These are phyloP conservation scores for Diceros bicornis DNA, from an alignment of 2,797 vertebrate species.

Conservation along the genomic window DNA sequence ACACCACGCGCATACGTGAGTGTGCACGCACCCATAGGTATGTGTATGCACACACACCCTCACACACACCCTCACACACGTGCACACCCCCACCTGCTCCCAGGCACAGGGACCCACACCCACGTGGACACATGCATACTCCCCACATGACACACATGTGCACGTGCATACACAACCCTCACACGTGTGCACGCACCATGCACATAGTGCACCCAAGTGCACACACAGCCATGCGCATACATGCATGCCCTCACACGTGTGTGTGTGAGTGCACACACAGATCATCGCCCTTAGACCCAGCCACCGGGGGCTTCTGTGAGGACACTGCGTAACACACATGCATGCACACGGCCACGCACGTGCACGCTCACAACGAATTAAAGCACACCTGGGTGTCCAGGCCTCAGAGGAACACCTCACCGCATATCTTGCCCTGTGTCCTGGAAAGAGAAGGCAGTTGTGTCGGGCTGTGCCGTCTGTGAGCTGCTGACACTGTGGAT, in stretches of 20 bases:
- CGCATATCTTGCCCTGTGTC: accelerated
- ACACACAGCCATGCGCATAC: no score
- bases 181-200: accelerated
- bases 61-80: accelerated
- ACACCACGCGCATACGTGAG: accelerated
- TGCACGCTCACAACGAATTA: accelerated
- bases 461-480: accelerated
- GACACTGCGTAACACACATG: accelerated
- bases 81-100: no score
- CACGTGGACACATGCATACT: neutral
- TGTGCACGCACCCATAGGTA: neutral
- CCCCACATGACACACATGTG: accelerated
- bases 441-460: accelerated
- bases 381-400: neutral
- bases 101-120: accelerated
- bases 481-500: accelerated
- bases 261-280: neutral
- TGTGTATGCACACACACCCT: accelerated
- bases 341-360: accelerated
- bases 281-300: neutral
- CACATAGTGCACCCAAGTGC: neutral
- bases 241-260: neutral
- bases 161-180: accelerated
- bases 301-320: accelerated
- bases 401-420: accelerated